Conservation (phyloP, 2,888 invertebrate species). For the Cheilosia variabilis region DNA sequence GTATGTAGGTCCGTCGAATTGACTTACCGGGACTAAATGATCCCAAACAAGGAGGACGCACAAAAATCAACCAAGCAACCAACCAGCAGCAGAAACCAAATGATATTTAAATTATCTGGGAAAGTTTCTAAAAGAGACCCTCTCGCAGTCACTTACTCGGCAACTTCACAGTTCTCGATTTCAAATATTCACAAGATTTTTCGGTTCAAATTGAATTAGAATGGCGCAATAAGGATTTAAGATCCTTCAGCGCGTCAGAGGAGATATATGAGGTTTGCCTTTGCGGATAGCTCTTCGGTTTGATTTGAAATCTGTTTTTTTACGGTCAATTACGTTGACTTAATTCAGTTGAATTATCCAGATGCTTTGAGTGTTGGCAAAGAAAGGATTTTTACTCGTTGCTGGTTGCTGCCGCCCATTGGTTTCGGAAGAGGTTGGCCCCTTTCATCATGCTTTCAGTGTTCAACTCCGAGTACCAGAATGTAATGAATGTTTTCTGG, state of each 20-base stretch:
- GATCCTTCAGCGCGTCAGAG: conserved; percentile 29
- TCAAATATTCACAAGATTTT: conserved; percentile 48
- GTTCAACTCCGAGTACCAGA: conserved; percentile 11
- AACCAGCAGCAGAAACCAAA: background rate
- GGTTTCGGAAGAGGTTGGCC: background rate
- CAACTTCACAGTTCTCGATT: conserved; percentile 42
- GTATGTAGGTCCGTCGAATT: conserved; percentile 1
- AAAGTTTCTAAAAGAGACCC: conserved; percentile 33
- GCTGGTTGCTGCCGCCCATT: background rate
- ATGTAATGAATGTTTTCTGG: conserved; percentile 67
- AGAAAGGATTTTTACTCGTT: conserved; percentile 35
- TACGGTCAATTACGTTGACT: conserved; percentile 70
- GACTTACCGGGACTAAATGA: conserved; percentile 38
- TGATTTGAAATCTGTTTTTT: conserved; percentile 61
- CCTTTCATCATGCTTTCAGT: conserved; percentile 1
- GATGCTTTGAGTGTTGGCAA: conserved; percentile 51
- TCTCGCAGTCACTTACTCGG: conserved; percentile 10
- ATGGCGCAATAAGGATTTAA: conserved; percentile 31
- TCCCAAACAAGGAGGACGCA: background rate
- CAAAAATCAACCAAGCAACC: background rate
- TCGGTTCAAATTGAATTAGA: conserved; percentile 62
- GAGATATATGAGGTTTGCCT: conserved; percentile 33
- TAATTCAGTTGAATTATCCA: conserved; percentile 64
- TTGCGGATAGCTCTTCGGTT: conserved; percentile 42
- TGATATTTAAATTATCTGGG: conserved; percentile 63